These are phyloP conservation scores for Hyles lineata DNA, from an alignment of 2,888 invertebrate species.

Conservation along the genomic window DNA sequence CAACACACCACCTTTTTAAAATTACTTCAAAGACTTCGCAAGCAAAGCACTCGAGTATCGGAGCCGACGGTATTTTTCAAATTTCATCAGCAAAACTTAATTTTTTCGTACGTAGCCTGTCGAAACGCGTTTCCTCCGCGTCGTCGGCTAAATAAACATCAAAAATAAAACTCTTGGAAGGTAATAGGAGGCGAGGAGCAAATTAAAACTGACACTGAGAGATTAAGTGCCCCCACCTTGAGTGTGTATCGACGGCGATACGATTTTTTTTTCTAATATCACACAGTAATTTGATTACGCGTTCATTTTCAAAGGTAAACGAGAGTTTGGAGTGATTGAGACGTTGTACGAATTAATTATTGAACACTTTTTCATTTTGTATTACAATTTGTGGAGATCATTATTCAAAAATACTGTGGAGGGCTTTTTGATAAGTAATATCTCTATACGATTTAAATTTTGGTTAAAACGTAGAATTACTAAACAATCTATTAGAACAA, in stretches of 20 bases:
- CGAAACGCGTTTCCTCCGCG: slow-evolving; percentile 76
- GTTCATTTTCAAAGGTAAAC: slow-evolving; percentile 39
- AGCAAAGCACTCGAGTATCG: slow-evolving; percentile 21
- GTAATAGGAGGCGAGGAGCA: slow-evolving; percentile 79
- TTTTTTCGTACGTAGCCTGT: slow-evolving; percentile 50
- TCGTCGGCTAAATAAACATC: slow-evolving; percentile 64
- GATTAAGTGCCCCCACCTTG: slow-evolving; percentile 74
- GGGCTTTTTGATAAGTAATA: too few species aligned
- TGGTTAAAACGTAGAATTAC: too few species aligned
- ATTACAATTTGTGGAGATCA: not conserved
- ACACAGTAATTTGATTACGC: slow-evolving; percentile 58
- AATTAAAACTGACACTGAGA: slow-evolving; percentile 84
- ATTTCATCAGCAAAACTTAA: slow-evolving; percentile 32
- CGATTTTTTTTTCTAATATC: slow-evolving; percentile 53
- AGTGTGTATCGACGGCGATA: slow-evolving; percentile 62
- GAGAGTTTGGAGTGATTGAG: slow-evolving; percentile 20
- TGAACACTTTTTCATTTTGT: not conserved
- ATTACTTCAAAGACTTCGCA: slow-evolving; percentile 21
- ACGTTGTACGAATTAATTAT: slow-evolving; percentile 15
- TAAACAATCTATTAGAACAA: not conserved
- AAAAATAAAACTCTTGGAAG: slow-evolving; percentile 79
- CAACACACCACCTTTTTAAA: slow-evolving; percentile 9
- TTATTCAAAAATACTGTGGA: not conserved
- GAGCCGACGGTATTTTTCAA: slow-evolving; percentile 35
- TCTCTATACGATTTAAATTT: too few species aligned